Evolutionary conservation across 2,113 vertebrate genomes (phyloP), one percentile per base, ranked within the genome.

Genomic region (Corapipo altera): DNA sequence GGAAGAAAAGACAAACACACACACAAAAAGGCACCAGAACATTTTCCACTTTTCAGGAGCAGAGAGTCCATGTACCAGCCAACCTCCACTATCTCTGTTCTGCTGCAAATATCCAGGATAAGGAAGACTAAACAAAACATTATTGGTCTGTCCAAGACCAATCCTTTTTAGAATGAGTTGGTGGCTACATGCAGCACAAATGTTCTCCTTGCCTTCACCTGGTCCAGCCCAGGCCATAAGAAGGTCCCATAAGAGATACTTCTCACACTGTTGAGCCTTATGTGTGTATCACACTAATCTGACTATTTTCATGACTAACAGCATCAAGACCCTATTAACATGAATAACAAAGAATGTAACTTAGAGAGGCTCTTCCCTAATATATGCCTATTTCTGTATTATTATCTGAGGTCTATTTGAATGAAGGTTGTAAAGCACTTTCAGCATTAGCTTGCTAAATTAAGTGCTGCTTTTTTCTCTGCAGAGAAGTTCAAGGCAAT

Each of bases 111-210:
- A 93, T 0, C 8, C 54, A 88, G 71, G 49, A 79, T 32, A 21
- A 97, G 37, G 79, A 91, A 94, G 79, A 59, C 82, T 74, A 90
- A 96, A 90, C 55, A 32, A 5, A 86, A 86, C 43, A 48, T 18
- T 48, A 55, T 19, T 46, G n/a, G 61, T 11, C 70, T 59, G 55
- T 10, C 27, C 9, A 9, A 73, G 41, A 24, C 32, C 32, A 61
- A 2, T 35, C 39, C 11, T 67, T 88, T 72, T 55, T 3, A 18
- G 22, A 80, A 71, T 4, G 64, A 8, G 11, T 8, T 41, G 16
- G 43, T 28, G 33, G 61, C 61, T 81, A 64, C 59, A 43, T 16
- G 64, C 48, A 49, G 61, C 61, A 81, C 26, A 23, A 49, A 80
- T 6, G 27, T n/a, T 67, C 46, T 82, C 71, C 48, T 73, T 24